Base-by-base conservation (phyloP, 2,888 invertebrate genomes). In the Patella caerulea region DNA sequence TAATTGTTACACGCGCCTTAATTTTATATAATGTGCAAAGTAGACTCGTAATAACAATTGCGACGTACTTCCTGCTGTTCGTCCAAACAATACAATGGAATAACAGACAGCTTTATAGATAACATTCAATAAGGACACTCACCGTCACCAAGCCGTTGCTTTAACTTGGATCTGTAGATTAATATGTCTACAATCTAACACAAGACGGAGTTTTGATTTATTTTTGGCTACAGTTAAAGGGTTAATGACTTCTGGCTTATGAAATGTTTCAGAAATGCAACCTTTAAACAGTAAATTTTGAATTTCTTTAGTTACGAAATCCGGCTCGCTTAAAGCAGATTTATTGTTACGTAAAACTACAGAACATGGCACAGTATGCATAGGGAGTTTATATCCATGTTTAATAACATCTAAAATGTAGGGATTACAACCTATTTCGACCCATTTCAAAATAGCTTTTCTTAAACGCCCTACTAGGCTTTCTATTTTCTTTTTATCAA, bases 171-270 rank as follows among this genome's bases (percentile, higher is more conserved):
- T n/a, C n/a, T n/a, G n/a, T n/a, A n/a, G 65, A 65, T 65, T 65
- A 19, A 65, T 65, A 19, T 65, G 19, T 65, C 65, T 65, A 65
- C 65, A 65, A 65, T 65, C 65, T 65, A 65, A 65, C 15, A 65
- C 65, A 2, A 65, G 19, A 19, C 65, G n/a, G 7, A 19, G 19
- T 15, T 65, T 65, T 65, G 9, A 9, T 65, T 65, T 65, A 14
- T 65, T 65, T 9, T n/a, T 19, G n/a, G 65, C 19, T 11, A 65
- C 65, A 7, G 65, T 65, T 65, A 65, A 65, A 65, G 65, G 65
- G 0, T 65, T 65, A 65, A 24, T 24, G 24, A 65, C 15, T 59
- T 59, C 19, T 59, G 59, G 15, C 59, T 59, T 59, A n/a, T 5
- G 17, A n/a, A n/a, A 19, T n/a, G 12, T 19, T 14, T 59, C 59